Evolutionary conservation across 2,888 invertebrate genomes (phyloP), one percentile per base, ranked within the genome.

Genomic region (Drosophila tripunctata): DNA sequence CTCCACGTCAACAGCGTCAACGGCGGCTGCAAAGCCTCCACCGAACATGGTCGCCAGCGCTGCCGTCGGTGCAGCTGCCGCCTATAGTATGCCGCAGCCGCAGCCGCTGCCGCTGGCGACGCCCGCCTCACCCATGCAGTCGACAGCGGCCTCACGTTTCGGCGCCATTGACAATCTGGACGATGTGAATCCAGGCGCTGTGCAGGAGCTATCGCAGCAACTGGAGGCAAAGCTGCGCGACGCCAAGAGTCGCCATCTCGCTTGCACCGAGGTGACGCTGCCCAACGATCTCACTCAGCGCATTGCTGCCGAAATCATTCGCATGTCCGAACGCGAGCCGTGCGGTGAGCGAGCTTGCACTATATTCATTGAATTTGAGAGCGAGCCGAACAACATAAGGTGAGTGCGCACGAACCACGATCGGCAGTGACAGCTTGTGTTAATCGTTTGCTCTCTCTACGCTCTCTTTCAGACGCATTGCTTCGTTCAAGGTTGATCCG

Each of bases 331-430:
- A 90, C 94, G 95, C 50, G 97, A 98, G 91, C 97, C 97, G 14
- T 97, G 96, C 92, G 98, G 97, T 48, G 93, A 97, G 45, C 93
- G 96, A 77, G 97, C 97, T 33, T 96, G 97, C 88, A 95, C 95
- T n/a, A 93, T 97, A 73, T 96, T 95, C 91, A 94, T 97, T 61
- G 95, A 95, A 91, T 95, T 96, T 83, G 95, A 96, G 90, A 95
- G 95, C 47, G 94, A 94, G 86, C 93, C 93, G 67, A 93, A 90
- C 67, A 91, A 92, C 73, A 90, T 93, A 67, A 93, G 94, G 91
- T 91, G 73, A 83, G 87, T 67, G 30, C 14, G 0, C 8, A 8
- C 7, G 4, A n/a, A 12, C n/a, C n/a, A 21, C 3, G 15, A 45
- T 35, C 35, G 30, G 4, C 19, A 41, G 19, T 24, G n/a, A n/a